phyloP scores from a whole-genome alignment of 2,888 invertebrate species.

The Orchesellides sinensis region DNA sequence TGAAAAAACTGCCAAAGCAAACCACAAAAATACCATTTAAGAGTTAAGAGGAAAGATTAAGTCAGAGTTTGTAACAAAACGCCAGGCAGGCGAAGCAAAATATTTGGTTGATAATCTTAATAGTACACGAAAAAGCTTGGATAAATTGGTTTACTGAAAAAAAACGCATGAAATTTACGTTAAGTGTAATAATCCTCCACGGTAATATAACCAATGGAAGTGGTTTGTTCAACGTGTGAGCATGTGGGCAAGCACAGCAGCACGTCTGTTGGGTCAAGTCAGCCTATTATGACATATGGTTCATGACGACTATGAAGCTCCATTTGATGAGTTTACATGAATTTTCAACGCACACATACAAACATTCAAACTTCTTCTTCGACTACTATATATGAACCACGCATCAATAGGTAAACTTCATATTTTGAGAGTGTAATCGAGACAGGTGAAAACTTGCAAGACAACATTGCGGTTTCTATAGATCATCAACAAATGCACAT shows the following conservation, averaged over 20 bases:
- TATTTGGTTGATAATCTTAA: conserved; percentile 34
- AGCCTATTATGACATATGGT: conserved; percentile 54
- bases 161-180: conserved; percentile 24
- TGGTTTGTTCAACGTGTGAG: conserved; percentile 25
- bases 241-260: conserved; percentile 44
- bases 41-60: conserved; percentile 15
- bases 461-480: conserved; percentile 39
- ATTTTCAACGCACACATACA: conserved; percentile 20
- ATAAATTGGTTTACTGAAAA: conserved; percentile 26
- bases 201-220: neutral
- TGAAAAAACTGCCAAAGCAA: conserved; percentile 19
- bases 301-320: conserved; percentile 40
- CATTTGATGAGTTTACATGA: conserved; percentile 39
- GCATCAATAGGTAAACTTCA: neutral
- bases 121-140: conserved; percentile 25
- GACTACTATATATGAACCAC: neutral
- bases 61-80: conserved; percentile 11
- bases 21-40: conserved; percentile 23
- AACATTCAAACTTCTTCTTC: no score
- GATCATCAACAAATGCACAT: neutral
- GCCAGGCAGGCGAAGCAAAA: conserved; percentile 4
- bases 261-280: conserved; percentile 59
- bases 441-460: conserved; percentile 59
- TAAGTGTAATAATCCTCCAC: neutral
- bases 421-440: conserved; percentile 1